Evolutionary conservation across 1,140 invertebrate genomes (phyloP).

Genomic region (Rhopalosiphum padi): DNA sequence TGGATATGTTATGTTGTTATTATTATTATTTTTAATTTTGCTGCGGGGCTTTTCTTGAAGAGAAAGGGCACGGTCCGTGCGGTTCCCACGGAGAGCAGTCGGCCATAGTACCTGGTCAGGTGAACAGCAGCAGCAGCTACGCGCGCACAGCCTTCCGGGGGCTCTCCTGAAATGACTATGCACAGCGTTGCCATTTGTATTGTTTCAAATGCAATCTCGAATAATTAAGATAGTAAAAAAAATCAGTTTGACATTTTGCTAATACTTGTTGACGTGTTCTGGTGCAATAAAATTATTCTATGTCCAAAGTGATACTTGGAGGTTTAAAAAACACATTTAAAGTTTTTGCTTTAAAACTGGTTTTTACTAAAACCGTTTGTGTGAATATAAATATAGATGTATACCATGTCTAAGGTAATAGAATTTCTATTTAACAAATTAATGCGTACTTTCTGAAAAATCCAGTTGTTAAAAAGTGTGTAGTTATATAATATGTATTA

Average conservation of each 20-base stretch:
- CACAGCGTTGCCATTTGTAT: constrained; percentile 39
- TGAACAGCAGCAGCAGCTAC: constrained; percentile 52
- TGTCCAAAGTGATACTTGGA: too few relatives aligned
- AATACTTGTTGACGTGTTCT: not conserved
- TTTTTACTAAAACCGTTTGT: not conserved
- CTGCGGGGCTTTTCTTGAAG: constrained; percentile 48
- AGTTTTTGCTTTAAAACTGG: constrained; percentile 36
- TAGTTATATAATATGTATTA: not conserved
- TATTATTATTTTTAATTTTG: constrained; percentile 46
- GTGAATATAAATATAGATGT: not conserved
- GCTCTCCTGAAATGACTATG: constrained; percentile 44
- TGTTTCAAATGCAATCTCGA: constrained; percentile 23
- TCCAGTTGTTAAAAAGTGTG: not conserved
- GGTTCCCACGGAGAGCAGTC: constrained; percentile 58
- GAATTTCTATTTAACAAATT: not conserved
- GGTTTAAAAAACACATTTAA: not conserved
- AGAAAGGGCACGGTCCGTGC: constrained; percentile 57
- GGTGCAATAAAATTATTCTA: not conserved
- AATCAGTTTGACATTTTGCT: constrained; percentile 23
- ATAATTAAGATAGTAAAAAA: constrained; percentile 27
- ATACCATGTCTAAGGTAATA: not conserved
- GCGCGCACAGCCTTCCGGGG: constrained; percentile 50
- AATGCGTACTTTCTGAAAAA: not conserved
- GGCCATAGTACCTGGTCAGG: constrained; percentile 58
- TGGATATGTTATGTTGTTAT: constrained; percentile 28